Evolutionary conservation across 2,113 vertebrate genomes (phyloP).

Genomic region (Lagenorhynchus albirostris): DNA sequence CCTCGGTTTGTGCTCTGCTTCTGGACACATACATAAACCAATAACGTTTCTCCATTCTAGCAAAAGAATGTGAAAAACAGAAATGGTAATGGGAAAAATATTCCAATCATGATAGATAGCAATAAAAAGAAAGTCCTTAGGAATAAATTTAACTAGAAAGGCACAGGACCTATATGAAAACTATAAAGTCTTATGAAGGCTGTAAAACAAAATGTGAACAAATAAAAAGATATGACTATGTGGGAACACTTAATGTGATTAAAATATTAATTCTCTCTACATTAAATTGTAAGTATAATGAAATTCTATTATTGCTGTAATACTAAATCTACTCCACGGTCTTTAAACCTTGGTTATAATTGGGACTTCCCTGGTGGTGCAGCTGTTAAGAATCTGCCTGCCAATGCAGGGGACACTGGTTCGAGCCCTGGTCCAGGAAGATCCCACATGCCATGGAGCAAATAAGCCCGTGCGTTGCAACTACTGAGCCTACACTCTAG

Average conservation of each 20-base stretch:
- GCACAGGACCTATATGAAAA: background rate
- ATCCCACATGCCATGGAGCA: too few species aligned
- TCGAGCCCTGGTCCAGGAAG: too few species aligned
- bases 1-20: background rate
- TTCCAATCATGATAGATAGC: background rate
- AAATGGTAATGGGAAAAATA: background rate
- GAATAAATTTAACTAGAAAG: background rate
- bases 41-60: background rate
- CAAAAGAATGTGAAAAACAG: background rate
- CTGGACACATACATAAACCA: background rate
- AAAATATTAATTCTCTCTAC: background rate
- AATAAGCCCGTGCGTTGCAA: too few species aligned
- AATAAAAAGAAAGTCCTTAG: background rate
- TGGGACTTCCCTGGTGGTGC: too few species aligned
- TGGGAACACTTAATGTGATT: background rate
- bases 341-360: background rate
- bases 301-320: background rate
- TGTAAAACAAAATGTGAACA: constrained; percentile 10
- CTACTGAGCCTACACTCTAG: too few species aligned
- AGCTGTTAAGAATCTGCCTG: too few species aligned
- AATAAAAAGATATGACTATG: background rate
- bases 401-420: too few species aligned
- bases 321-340: background rate
- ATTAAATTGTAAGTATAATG: constrained; percentile 11
- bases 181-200: constrained; percentile 19